phyloP scores from a whole-genome alignment of 2,113 vertebrate genomes.

The Poecile atricapillus region DNA sequence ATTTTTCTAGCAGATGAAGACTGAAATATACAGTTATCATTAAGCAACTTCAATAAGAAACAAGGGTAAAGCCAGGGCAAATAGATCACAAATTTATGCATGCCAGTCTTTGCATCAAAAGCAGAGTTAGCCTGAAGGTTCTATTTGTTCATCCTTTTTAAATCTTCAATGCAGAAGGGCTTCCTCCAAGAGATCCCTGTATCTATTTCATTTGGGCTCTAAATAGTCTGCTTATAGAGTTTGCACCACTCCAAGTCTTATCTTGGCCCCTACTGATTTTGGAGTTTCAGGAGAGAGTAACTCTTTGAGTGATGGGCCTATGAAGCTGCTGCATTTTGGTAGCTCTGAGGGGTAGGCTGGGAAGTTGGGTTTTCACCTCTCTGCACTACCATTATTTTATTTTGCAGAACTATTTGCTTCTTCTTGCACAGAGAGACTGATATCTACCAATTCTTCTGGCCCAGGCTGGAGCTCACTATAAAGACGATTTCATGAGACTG shows the following conservation, averaged over 20 bases:
- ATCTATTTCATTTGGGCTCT: neutral
- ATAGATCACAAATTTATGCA: neutral
- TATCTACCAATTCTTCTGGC: neutral
- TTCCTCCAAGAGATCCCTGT: neutral
- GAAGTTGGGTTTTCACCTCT: neutral
- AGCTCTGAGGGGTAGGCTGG: neutral
- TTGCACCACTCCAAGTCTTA: rapidly evolving
- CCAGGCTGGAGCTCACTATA: neutral
- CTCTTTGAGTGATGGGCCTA: neutral
- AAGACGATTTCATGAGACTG: neutral
- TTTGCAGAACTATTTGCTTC: neutral
- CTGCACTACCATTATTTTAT: neutral
- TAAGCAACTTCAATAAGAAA: neutral
- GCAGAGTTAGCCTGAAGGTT: neutral
- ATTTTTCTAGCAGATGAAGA: neutral
- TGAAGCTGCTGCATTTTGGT: neutral
- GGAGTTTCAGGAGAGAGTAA: neutral
- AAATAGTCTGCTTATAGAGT: neutral
- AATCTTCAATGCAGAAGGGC: neutral
- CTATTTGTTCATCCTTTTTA: neutral
- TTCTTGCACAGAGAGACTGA: neutral
- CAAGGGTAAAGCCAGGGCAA: neutral
- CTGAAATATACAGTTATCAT: neutral
- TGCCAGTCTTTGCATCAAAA: neutral
- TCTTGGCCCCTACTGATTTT: neutral